These are phyloP conservation scores for Orcinus orca DNA, from an alignment of 2,113 vertebrate genomes.

Conservation along the genomic window DNA sequence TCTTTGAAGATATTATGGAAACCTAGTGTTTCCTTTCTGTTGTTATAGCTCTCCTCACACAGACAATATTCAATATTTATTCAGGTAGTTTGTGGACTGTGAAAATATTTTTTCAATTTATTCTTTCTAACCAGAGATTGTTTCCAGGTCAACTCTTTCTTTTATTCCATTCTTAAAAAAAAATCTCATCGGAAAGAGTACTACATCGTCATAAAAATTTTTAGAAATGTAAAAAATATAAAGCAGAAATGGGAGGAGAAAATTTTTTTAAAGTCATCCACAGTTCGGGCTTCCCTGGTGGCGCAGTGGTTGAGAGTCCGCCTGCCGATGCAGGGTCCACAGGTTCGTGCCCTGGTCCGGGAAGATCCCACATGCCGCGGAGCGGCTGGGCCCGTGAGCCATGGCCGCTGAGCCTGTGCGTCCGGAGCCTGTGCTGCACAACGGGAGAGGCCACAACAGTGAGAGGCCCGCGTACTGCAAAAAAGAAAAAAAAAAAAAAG, in stretches of 20 bases:
- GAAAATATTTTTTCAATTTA: not conserved
- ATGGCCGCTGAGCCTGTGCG: too few relatives aligned
- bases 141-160: constrained; percentile 19
- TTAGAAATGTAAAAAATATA: constrained; percentile 21
- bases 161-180: not conserved
- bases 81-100: not conserved
- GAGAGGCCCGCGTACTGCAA: too few relatives aligned
- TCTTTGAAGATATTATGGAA: constrained; percentile 13
- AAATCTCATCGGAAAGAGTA: not conserved
- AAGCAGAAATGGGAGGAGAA: not conserved
- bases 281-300: not conserved
- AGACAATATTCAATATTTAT: not conserved
- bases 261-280: not conserved
- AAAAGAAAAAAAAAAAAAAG: not conserved
- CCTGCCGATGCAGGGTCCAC: too few relatives aligned
- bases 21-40: not conserved
- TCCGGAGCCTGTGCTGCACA: too few relatives aligned
- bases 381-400: too few relatives aligned
- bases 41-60: not conserved
- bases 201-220: not conserved
- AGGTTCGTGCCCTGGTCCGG: too few relatives aligned
- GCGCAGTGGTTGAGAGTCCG: too few relatives aligned
- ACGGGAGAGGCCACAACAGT: too few relatives aligned
- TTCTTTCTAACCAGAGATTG: constrained; percentile 27
- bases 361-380: too few relatives aligned